Evolutionary conservation across 2,113 vertebrate genomes (phyloP).

Genomic region (Platysternon megacephalum): DNA sequence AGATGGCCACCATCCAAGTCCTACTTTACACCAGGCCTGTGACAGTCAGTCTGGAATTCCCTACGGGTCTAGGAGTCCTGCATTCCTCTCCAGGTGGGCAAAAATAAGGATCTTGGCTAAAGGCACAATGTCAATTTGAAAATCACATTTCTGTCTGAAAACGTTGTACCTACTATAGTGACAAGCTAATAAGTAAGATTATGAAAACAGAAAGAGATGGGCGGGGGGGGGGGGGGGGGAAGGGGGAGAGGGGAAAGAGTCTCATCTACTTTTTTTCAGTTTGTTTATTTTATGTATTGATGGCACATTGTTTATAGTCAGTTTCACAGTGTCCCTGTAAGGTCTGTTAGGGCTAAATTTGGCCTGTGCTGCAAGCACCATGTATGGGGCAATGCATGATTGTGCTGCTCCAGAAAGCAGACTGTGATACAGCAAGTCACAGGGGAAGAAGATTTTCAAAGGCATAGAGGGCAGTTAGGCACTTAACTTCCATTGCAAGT

Average conservation of each 20-base stretch:
- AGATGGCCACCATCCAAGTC: background rate
- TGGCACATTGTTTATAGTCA: background rate
- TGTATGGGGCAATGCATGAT: background rate
- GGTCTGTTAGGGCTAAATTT: background rate
- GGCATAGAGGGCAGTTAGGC: background rate
- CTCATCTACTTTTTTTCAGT: too few species aligned
- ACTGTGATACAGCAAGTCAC: background rate
- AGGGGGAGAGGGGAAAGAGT: background rate
- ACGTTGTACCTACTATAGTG: background rate
- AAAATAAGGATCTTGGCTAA: background rate
- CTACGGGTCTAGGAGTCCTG: background rate
- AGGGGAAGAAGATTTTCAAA: background rate
- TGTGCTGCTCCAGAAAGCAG: background rate
- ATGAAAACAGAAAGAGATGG: background rate
- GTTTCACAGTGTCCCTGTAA: background rate
- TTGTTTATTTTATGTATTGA: background rate
- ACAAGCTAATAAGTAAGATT: background rate
- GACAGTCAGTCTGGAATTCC: background rate
- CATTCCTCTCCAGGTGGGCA: background rate
- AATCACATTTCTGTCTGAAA: background rate
- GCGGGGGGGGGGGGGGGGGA: background rate
- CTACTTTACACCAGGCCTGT: background rate
- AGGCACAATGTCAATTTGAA: background rate
- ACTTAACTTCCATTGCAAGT: background rate
- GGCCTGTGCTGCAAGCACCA: background rate